Evolutionary conservation across 2,797 vertebrate genomes (phyloP), one percentile per base, ranked within the genome.

Genomic region (Sternarchorhynchus goeldii): DNA sequence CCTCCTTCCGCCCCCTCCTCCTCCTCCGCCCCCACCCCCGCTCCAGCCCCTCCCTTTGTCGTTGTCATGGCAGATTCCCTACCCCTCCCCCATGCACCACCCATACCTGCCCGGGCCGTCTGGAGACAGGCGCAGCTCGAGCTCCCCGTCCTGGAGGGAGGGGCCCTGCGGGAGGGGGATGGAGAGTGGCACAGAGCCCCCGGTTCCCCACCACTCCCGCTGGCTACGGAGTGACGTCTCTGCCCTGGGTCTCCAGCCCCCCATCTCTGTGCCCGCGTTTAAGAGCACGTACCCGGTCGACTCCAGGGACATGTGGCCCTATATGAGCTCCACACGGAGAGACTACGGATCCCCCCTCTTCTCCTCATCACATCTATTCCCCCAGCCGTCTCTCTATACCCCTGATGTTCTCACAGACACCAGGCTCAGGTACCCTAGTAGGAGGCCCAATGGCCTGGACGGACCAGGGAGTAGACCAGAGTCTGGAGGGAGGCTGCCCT

Each of bases 281-380:
- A 94, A 94, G 82, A 87, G 87, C 63, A 89, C 88, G 75, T 92
- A 89, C 80, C 87, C 88, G 5, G 87, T 88, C 0, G 90, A 92
- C 57, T 88, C 92, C 36, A 88, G 92, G 79, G 93, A 94, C 17
- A 90, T 93, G 81, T 94, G 92, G 93, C 77, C 91, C 70, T 93
- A 91, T 69, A 84, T 90, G 21, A 88, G 88, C 81, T 86, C 82
- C 0, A 70, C 88, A 5, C 90, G 90, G 12, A 85, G 88, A 41
- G 91, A 92, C 72, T 93, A 90, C 81, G 85, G 86, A 75, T 85
- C 91, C 36, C 82, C 90, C 70, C 85, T 93, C 55, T 92, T 91
- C 69, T 86, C 91, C 20, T 87, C 90, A 0, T 82, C 92, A 0
- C 90, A 90, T 76, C 78, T 92, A 70, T 93, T 91, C 73, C 81